phyloP scores from a whole-genome alignment of 2,797 vertebrate species.

The Thaleichthys pacificus region DNA sequence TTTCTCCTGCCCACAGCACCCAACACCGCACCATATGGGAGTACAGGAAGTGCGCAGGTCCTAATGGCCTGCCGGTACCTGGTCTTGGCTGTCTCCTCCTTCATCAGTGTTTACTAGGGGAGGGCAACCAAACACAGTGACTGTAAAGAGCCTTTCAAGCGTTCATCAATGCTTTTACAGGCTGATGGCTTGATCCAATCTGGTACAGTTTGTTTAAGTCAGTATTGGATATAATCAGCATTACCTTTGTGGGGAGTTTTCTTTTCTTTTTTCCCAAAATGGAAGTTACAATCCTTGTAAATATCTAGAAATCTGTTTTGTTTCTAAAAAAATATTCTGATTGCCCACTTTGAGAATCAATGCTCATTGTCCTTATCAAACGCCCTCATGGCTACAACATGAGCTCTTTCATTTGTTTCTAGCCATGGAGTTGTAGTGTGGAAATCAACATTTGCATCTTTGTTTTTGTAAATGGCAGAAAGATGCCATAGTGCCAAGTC shows the following conservation, averaged over 20 bases:
- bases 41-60: conserved; percentile 86
- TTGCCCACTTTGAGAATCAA: conserved; percentile 89
- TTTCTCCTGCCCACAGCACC: conserved; percentile 85
- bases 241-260: conserved; percentile 79
- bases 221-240: conserved; percentile 88
- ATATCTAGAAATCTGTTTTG: conserved; percentile 81
- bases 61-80: conserved; percentile 94
- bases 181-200: conserved; percentile 91
- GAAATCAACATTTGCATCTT: conserved; percentile 85
- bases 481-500: conserved; percentile 81
- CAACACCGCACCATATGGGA: conserved; percentile 95
- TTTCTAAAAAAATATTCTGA: conserved; percentile 28
- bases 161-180: conserved; percentile 88
- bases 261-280: conserved; percentile 46
- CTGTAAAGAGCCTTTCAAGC: conserved; percentile 87
- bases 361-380: conserved; percentile 88
- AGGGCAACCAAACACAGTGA: conserved; percentile 87
- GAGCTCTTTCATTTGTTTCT: conserved; percentile 62
- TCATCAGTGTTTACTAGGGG: conserved; percentile 94
- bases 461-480: conserved; percentile 87
- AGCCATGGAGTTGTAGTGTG: conserved; percentile 68
- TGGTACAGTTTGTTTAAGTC: conserved; percentile 90
- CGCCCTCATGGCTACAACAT: conserved; percentile 79
- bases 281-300: conserved; percentile 75
- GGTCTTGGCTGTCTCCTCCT: conserved; percentile 90